Percentiles rank a stretch among this genome's conserved stretches.
Conservation (phyloP, 1,140 invertebrate species). For the Drosophila orena region DNA sequence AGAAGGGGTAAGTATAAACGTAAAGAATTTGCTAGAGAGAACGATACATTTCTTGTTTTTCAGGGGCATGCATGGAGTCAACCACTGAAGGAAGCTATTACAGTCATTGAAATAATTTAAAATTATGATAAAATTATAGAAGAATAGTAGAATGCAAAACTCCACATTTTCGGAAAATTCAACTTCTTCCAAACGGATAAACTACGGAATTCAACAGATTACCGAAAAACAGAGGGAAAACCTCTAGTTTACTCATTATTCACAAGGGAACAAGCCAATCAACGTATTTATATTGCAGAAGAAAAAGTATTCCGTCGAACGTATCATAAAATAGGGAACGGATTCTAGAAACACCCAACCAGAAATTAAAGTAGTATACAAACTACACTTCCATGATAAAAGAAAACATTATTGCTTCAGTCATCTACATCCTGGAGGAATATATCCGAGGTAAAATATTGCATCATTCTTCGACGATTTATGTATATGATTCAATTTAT, state of each 20-base stretch:
- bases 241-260: not conserved
- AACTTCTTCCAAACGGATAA: not conserved
- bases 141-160: not conserved
- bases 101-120: too few relatives aligned
- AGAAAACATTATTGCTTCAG: not conserved
- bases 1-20: not conserved
- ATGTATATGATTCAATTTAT: conserved; percentile 69
- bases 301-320: not conserved
- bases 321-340: not conserved
- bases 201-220: too few relatives aligned
- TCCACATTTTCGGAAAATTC: not conserved
- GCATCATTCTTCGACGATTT: conserved; percentile 11
- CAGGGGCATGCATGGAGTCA: not conserved
- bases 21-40: not conserved
- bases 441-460: conserved; percentile 4
- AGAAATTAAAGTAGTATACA: not conserved
- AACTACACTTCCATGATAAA: not conserved
- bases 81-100: not conserved
- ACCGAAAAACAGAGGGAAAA: not conserved
- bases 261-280: not conserved
- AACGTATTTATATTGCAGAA: not conserved
- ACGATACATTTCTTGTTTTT: not conserved
- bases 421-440: not conserved
- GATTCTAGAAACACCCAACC: not conserved
- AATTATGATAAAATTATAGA: not conserved